Base-by-base conservation (phyloP, 1,140 invertebrate genomes). In the Papilio xuthus region DNA sequence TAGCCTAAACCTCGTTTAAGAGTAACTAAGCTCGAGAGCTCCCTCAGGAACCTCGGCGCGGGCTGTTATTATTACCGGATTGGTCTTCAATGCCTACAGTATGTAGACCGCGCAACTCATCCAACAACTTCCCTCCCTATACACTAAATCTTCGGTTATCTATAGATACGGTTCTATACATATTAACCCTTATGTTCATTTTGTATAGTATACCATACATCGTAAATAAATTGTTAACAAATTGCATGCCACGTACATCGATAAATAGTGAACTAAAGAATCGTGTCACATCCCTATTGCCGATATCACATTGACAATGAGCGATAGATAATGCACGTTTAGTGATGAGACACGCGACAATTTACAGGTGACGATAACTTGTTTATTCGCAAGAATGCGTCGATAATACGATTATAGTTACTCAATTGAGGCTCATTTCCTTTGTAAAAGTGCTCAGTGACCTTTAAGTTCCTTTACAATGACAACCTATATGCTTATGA, bases 311-410 rank as follows among this genome's bases (percentile, higher is more conserved):
- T 71, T 71, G 32, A 71, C 70, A 44, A 71, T 71, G 70, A 20
- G 8, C 69, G n/a, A 32, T 15, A 69, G 28, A 71, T 69, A 69
- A 69, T 23, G n/a, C 70, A 71, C 70, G 70, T 71, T 44, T 71
- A 13, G 37, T 44, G n/a, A 44, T 44, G 37, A 0, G 42, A 71
- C 32, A 71, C 69, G 28, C 69, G 69, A 71, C 69, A 71, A 71
- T 6, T 26, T 42, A 42, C 70, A 71, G 41, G 32, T 42, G 70
- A 18, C 37, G 23, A n/a, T 44, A 71, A 71, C 32, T 44, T 44
- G 70, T 71, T 69, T 67, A 42, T 71, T 71, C 32, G 70, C 41
- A 20, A 26, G 56, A 60, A 20, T 56, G 53, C n/a, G 56, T 23
- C 9, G 4, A 12, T 60, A 2, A 60, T 13, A 60, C 23, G 23